Conservation (phyloP, 2,797 vertebrate species). For the Eremophila alpestris region DNA sequence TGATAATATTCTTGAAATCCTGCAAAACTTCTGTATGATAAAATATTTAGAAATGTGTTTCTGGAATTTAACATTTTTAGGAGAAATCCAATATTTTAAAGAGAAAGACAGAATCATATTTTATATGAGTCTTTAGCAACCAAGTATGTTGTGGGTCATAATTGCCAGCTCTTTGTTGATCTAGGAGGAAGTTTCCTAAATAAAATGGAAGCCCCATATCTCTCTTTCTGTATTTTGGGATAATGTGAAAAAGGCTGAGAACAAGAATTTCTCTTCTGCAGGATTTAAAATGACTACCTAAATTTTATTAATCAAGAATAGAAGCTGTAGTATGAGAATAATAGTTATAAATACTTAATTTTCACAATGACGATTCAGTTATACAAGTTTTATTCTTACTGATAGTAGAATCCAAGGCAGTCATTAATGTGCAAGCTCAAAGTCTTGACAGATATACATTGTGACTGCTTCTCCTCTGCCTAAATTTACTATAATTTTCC, state of each 20-base stretch:
- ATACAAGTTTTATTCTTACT: not conserved
- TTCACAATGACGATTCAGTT: not conserved
- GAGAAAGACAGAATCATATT: not conserved
- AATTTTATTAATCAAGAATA: not conserved
- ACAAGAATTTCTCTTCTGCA: not conserved
- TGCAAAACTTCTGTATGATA: not conserved
- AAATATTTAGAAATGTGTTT: not conserved
- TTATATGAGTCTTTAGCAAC: not conserved
- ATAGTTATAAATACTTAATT: not conserved
- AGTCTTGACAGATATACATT: not conserved
- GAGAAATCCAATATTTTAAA: not conserved
- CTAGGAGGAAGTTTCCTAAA: not conserved
- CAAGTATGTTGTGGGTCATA: not conserved
- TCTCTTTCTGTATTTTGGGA: not conserved
- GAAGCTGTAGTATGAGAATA: not conserved
- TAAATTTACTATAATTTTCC: not conserved
- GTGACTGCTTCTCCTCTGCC: not conserved
- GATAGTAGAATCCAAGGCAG: not conserved
- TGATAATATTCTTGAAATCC: not conserved
- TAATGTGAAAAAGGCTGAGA: not conserved
- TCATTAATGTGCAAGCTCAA: not conserved
- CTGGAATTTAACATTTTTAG: not conserved
- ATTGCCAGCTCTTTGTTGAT: not conserved
- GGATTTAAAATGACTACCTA: not conserved
- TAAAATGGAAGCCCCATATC: not conserved